A percentile compares a stretch with the other conserved stretches of the same genome.
phyloP scores from a whole-genome alignment of 2,888 invertebrate genomes.

The Eupithecia centaureata region DNA sequence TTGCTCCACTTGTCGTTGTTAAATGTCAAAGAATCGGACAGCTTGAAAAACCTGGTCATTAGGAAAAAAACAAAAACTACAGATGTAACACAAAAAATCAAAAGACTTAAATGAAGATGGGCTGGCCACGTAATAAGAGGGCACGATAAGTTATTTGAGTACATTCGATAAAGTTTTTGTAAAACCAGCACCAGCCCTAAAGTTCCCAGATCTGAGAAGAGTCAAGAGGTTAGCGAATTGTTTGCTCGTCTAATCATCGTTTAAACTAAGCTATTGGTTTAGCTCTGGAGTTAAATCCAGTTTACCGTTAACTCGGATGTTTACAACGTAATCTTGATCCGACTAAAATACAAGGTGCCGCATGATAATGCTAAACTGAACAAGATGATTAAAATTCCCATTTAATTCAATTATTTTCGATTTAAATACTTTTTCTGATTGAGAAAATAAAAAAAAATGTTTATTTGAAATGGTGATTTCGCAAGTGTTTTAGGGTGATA shows the following conservation, averaged over 20 bases:
- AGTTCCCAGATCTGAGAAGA: conserved; percentile 50
- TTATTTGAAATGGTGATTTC: background rate
- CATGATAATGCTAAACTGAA: background rate
- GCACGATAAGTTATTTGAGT: background rate
- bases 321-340: conserved; percentile 26
- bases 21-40: no score
- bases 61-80: no score
- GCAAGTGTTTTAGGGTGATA: background rate
- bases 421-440: background rate
- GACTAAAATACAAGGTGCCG: conserved; percentile 4
- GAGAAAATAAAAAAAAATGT: no score
- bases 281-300: conserved; percentile 58
- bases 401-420: background rate
- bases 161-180: conserved; percentile 2
- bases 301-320: conserved; percentile 53
- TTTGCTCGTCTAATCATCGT: conserved; percentile 63
- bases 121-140: no score
- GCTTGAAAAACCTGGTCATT: no score
- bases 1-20: no score
- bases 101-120: no score
- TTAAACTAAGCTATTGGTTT: conserved; percentile 63
- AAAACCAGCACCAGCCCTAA: conserved; percentile 50
- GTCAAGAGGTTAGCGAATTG: conserved; percentile 67
- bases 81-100: no score
- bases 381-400: background rate